These are phyloP conservation scores for Polypedilum pembai DNA, from an alignment of 1,140 invertebrate species.

Conservation along the genomic window DNA sequence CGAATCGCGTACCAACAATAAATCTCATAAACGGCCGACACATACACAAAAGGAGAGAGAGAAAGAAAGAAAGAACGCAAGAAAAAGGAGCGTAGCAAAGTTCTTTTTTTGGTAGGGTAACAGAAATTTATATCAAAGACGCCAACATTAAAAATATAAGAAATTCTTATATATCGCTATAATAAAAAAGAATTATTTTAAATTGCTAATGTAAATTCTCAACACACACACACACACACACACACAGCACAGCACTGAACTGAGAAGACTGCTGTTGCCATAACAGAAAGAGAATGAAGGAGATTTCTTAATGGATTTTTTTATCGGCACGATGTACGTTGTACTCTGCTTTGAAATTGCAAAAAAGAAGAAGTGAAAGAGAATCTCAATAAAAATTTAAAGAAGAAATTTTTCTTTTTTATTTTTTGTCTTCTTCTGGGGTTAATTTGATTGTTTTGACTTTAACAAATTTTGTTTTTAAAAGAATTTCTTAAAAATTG, in stretches of 20 bases:
- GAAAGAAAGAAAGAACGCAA: neutral
- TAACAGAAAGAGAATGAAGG: neutral
- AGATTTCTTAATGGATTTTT: slow-evolving; percentile 13
- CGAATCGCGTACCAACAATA: slow-evolving; percentile 26
- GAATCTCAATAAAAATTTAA: slow-evolving; percentile 10
- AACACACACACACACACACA: neutral
- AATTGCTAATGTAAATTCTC: slow-evolving; percentile 26
- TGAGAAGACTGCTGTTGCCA: slow-evolving; percentile 12
- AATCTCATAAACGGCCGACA: slow-evolving; percentile 1
- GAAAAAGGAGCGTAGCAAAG: neutral
- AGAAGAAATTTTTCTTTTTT: neutral
- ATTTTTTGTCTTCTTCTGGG: too few species aligned
- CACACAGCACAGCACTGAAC: too few species aligned
- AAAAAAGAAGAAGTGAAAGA: neutral
- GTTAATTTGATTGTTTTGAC: too few species aligned
- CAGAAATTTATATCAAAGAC: slow-evolving; percentile 28
- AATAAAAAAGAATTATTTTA: slow-evolving; percentile 28
- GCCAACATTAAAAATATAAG: slow-evolving; percentile 27
- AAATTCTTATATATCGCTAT: slow-evolving; percentile 23
- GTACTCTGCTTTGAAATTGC: neutral
- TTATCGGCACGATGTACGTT: neutral
- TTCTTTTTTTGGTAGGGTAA: neutral
- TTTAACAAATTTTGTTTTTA: too few species aligned
- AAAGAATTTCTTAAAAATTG: too few species aligned
- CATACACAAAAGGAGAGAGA: neutral